Conservation (phyloP, 2,113 vertebrate species). For the Poeciliopsis turrubarensis region DNA sequence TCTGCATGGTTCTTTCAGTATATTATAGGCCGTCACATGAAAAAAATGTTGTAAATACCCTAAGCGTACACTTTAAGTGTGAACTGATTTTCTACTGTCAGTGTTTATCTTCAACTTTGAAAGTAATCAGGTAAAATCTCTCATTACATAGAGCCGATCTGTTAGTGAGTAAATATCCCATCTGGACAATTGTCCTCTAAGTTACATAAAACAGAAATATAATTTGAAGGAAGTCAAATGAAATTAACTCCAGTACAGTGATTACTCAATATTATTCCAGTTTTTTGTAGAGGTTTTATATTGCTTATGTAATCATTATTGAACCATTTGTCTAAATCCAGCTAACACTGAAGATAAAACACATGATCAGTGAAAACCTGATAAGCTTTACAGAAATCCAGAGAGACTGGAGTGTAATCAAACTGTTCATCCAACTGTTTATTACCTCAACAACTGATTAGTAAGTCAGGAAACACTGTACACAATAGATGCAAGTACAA, state of each 20-base stretch:
- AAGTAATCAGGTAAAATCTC: conserved; percentile 5
- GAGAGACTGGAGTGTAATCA: background rate
- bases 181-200: conserved; percentile 16
- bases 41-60: conserved; percentile 5
- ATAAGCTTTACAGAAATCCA: background rate
- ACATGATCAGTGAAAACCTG: conserved; percentile 1
- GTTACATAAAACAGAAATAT: conserved; percentile 6
- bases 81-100: conserved; percentile 11
- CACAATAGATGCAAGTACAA: conserved; percentile 27
- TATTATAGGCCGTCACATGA: background rate
- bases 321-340: background rate
- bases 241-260: background rate
- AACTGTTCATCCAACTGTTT: conserved; percentile 35
- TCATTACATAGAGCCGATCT: conserved; percentile 1
- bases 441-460: conserved; percentile 38
- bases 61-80: conserved; percentile 2
- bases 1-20: conserved; percentile 1
- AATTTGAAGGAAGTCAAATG: background rate
- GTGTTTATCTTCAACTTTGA: background rate
- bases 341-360: conserved; percentile 3
- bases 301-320: background rate
- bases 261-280: background rate
- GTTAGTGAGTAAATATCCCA: conserved; percentile 7
- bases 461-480: conserved; percentile 25
- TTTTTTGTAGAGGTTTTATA: background rate